phyloP scores from a whole-genome alignment of 2,888 invertebrate species.

The Andrena fulva region DNA sequence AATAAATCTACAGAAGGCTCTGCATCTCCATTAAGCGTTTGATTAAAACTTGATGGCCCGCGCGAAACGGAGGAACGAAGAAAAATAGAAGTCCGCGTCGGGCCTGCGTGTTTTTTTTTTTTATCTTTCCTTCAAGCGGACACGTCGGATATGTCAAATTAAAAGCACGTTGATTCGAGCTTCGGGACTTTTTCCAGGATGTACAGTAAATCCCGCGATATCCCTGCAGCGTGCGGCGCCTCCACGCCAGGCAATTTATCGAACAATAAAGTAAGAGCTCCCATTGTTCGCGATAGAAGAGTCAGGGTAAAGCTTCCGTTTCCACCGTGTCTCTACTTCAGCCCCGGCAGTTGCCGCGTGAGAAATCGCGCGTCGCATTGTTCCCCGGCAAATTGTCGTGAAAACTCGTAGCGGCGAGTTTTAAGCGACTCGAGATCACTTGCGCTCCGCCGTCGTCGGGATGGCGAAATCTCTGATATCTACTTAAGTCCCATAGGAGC shows the following conservation, averaged over 20 bases:
- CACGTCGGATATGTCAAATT: conserved; percentile 34
- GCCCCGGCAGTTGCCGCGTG: conserved; percentile 4
- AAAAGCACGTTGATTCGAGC: conserved; percentile 13
- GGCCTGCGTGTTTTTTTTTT: not conserved
- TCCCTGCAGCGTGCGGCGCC: conserved; percentile 25
- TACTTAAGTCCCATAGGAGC: not conserved
- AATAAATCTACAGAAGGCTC: not conserved
- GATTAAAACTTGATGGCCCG: conserved; percentile 17
- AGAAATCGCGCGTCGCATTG: conserved; percentile 25
- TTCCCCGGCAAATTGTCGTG: conserved; percentile 6
- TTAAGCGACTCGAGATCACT: not conserved
- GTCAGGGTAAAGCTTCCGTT: conserved; percentile 47
- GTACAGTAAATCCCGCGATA: conserved; percentile 50
- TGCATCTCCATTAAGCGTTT: not conserved
- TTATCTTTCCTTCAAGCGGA: not conserved
- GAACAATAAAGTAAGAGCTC: conserved; percentile 55
- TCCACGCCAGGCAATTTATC: conserved; percentile 44
- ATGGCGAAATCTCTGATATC: not conserved
- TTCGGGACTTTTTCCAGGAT: conserved; percentile 28
- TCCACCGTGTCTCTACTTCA: conserved; percentile 8
- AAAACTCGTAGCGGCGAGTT: not conserved
- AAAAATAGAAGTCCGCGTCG: not conserved
- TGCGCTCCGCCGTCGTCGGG: too few species aligned
- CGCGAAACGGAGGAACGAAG: conserved; percentile 16
- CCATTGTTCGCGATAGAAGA: conserved; percentile 43